These are phyloP conservation scores for Caenorhabditis japonica DNA, from an alignment of 2,888 invertebrate genomes.

Conservation along the genomic window DNA sequence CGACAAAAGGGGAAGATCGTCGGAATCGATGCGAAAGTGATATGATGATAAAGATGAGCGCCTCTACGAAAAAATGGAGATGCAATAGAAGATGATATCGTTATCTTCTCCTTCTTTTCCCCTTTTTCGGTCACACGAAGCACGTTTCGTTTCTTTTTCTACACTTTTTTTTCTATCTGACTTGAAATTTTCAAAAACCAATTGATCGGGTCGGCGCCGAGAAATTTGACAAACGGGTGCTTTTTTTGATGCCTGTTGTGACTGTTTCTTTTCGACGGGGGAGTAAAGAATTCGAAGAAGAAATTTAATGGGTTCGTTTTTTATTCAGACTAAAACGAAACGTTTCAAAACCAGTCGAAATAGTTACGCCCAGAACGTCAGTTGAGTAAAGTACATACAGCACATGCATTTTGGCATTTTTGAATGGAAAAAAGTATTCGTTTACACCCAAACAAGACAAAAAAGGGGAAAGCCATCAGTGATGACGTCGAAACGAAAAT, in stretches of 20 bases:
- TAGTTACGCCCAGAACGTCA: too few species aligned
- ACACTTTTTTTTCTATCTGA: background rate
- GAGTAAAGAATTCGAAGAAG: background rate
- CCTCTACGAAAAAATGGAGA: background rate
- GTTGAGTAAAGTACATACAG: too few species aligned
- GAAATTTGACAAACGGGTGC: slow-evolving; percentile 15
- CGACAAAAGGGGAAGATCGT: background rate
- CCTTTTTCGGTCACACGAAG: background rate
- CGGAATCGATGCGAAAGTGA: slow-evolving; percentile 5
- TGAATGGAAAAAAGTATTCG: too few species aligned
- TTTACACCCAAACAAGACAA: too few species aligned
- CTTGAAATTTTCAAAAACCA: slow-evolving; percentile 15
- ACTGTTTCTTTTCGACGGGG: background rate
- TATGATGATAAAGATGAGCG: slow-evolving; percentile 1
- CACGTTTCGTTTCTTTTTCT: slow-evolving; percentile 11
- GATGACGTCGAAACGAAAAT: too few species aligned
- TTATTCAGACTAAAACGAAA: too few species aligned
- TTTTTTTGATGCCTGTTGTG: background rate
- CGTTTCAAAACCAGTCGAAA: too few species aligned
- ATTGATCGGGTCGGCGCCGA: slow-evolving; percentile 3
- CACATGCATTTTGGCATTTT: too few species aligned
- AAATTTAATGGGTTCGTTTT: too few species aligned
- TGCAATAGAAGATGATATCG: too few species aligned
- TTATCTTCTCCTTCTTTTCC: background rate
- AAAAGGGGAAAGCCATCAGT: too few species aligned